A percentile compares a stretch with the other conserved stretches of the same genome.
phyloP scores from a whole-genome alignment of 2,797 vertebrate species.

The Euthynnus affinis region DNA sequence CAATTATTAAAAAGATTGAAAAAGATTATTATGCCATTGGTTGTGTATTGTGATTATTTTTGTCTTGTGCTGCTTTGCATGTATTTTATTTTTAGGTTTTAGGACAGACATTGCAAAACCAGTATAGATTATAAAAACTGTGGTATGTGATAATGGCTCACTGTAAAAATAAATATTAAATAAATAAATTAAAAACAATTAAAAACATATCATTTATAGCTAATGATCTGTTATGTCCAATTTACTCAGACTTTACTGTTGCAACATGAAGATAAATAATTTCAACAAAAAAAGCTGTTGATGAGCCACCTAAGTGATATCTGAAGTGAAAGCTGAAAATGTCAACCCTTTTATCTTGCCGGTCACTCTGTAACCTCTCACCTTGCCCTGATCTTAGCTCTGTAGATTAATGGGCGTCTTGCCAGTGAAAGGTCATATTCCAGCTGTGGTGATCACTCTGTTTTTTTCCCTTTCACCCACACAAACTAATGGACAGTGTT shows the following conservation, averaged over 20 bases:
- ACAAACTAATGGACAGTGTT: slow-evolving; percentile 1
- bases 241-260: background rate
- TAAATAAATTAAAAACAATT: too few relatives aligned
- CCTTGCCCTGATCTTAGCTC: slow-evolving; percentile 24
- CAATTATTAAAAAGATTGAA: too few relatives aligned
- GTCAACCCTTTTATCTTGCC: slow-evolving; percentile 36
- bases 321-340: slow-evolving; percentile 29
- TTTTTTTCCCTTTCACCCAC: slow-evolving; percentile 15
- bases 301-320: slow-evolving; percentile 6
- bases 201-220: background rate
- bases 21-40: too few relatives aligned
- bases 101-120: too few relatives aligned
- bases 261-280: slow-evolving; percentile 3
- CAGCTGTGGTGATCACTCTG: slow-evolving; percentile 50
- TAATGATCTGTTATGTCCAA: background rate
- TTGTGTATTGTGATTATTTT: too few relatives aligned
- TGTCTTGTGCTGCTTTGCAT: too few relatives aligned
- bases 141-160: too few relatives aligned
- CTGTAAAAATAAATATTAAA: too few relatives aligned
- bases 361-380: slow-evolving; percentile 37
- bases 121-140: too few relatives aligned
- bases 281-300: background rate
- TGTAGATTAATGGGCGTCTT: slow-evolving; percentile 39
- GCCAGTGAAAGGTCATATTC: slow-evolving; percentile 61
- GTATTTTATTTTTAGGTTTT: too few relatives aligned